phyloP scores from a whole-genome alignment of 2,113 vertebrate species.

The Mesocricetus auratus region DNA sequence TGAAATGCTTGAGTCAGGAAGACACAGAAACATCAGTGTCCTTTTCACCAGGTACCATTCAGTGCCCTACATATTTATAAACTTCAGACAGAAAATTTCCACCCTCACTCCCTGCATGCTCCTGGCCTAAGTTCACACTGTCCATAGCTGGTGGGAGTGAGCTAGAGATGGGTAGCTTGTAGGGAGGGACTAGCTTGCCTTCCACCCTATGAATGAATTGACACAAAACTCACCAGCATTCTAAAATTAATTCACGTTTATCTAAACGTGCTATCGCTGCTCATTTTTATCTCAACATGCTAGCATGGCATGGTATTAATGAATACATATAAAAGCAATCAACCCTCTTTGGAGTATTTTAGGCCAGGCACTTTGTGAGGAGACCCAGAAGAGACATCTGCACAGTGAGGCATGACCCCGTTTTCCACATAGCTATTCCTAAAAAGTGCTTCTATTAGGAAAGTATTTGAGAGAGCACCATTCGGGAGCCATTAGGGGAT shows the following conservation, averaged over 20 bases:
- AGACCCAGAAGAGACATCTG: neutral
- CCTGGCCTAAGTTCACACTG: neutral
- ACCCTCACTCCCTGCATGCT: rapidly evolving
- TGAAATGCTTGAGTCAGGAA: neutral
- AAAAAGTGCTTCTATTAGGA: slow-evolving; percentile 14
- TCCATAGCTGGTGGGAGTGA: neutral
- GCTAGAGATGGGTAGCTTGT: neutral
- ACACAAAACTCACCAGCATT: neutral
- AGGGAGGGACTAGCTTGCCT: neutral
- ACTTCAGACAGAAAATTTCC: neutral
- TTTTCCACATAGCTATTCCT: neutral
- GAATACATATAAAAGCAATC: neutral
- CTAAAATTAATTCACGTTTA: neutral
- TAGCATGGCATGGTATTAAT: neutral
- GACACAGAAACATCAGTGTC: neutral
- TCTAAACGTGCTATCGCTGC: neutral
- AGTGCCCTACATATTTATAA: neutral
- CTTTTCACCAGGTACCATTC: neutral
- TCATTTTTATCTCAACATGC: neutral
- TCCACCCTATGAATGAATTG: neutral
- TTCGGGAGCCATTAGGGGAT: slow-evolving; percentile 2
- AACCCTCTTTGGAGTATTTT: neutral
- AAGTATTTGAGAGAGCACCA: neutral
- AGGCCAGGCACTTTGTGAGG: neutral
- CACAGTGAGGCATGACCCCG: neutral